phyloP scores from a whole-genome alignment of 2,797 vertebrate genomes.

The Syngnathus acus region DNA sequence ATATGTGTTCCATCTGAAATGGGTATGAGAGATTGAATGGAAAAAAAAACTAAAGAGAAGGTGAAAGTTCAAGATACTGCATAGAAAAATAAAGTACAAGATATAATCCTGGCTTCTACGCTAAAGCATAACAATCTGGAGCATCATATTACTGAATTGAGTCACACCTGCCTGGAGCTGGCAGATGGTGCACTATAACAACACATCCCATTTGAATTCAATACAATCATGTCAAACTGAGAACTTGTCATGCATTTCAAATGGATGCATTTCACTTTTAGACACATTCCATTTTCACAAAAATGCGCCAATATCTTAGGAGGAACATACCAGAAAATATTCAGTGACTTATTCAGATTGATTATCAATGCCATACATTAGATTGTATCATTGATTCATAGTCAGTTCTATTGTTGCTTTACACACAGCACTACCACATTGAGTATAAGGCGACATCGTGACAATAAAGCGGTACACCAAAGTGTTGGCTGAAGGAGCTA shows the following conservation, averaged over 20 bases:
- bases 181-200: constrained; percentile 56
- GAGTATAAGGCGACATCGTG: not conserved
- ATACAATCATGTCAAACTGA: constrained; percentile 41
- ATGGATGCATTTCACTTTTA: constrained; percentile 40
- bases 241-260: constrained; percentile 43
- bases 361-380: not conserved
- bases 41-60: not conserved
- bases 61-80: not conserved
- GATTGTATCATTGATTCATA: constrained; percentile 16
- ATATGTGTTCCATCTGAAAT: not conserved
- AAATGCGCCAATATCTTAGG: constrained; percentile 25
- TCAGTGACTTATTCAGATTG: not conserved
- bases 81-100: constrained; percentile 19
- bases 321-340: constrained; percentile 9
- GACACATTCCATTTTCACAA: constrained; percentile 27
- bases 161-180: constrained; percentile 55
- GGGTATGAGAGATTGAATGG: not conserved
- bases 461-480: not conserved
- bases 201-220: constrained; percentile 51
- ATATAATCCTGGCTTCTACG: constrained; percentile 16
- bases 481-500: too few relatives aligned
- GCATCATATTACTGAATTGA: constrained; percentile 48
- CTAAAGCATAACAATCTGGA: constrained; percentile 27
- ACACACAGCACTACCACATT: not conserved
- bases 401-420: not conserved